Conservation (phyloP, 2,888 invertebrate species). For the Crocallis elinguaria region DNA sequence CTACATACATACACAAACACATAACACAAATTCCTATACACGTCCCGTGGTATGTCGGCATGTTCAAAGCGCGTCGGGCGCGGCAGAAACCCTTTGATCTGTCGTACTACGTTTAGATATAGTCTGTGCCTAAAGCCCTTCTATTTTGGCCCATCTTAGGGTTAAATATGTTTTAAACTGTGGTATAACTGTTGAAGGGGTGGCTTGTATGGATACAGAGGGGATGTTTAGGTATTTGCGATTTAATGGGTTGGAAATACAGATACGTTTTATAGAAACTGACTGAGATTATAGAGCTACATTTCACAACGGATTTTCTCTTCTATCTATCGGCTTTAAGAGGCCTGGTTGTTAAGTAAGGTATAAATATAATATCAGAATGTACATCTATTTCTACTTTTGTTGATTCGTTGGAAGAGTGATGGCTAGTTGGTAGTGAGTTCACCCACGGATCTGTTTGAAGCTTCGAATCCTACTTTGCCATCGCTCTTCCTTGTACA, state of each 20-base stretch:
- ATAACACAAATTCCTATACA: slow-evolving; percentile 39
- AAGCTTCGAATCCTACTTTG: too few species aligned
- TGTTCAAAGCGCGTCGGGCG: slow-evolving; percentile 56
- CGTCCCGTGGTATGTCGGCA: slow-evolving; percentile 47
- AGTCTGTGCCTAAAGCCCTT: slow-evolving; percentile 52
- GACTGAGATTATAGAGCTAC: background rate
- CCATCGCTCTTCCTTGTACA: too few species aligned
- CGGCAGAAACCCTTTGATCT: slow-evolving; percentile 61
- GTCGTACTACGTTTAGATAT: slow-evolving; percentile 45
- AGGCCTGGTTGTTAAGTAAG: too few species aligned
- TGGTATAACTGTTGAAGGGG: slow-evolving; percentile 24
- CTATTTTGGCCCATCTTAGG: slow-evolving; percentile 54
- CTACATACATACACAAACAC: slow-evolving; percentile 24
- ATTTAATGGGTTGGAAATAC: slow-evolving; percentile 21
- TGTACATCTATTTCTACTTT: too few species aligned
- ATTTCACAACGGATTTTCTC: too few species aligned
- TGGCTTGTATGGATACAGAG: slow-evolving; percentile 9
- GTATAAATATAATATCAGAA: too few species aligned
- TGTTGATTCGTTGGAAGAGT: too few species aligned
- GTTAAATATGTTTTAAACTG: slow-evolving; percentile 35
- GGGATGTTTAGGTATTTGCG: slow-evolving; percentile 26
- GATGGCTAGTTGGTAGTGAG: too few species aligned
- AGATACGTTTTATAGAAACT: background rate
- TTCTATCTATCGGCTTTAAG: too few species aligned
- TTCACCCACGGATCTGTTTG: too few species aligned